Base-by-base conservation (phyloP, 1,140 invertebrate genomes). In the Pseudomyrmex pallidus region DNA sequence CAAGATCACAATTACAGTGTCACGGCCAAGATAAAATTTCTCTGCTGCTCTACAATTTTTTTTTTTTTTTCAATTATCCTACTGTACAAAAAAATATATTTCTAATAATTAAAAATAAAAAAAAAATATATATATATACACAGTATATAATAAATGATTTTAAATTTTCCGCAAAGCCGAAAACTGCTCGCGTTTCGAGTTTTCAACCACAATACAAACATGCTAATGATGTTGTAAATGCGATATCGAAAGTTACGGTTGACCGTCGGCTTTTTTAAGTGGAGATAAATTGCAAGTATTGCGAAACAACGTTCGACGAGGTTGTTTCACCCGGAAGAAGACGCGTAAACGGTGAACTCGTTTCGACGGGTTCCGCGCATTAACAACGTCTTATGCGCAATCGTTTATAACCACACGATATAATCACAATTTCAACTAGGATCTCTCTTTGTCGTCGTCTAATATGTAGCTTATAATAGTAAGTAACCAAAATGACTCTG, bases 1-100 rank as follows among this genome's bases (percentile, higher is more conserved):
- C 76, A 89, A 85, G 85, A 90, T 89, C 91, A 88, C 78, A 87
- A 87, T 89, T 88, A 90, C 20, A 76, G 61, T 13, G 35, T 35
- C 72, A 13, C n/a, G 73, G 12, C n/a, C 13, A 9, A 66, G 13
- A 46, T 25, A 63, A 59, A 59, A 25, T 22, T 20, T 22, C 12
- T 57, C 35, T 48, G 35, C 48, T n/a, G 12, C 1, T 7, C 5
- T 35, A 77, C 3, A 54, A 25, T 54, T 74, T 63, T 13, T 50
- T 48, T 22, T n/a, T n/a, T n/a, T n/a, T n/a, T n/a, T n/a, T n/a
- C n/a, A 25, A 17, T 0, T 15, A 50, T 62, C 35, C 2, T 50
- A 1, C 1, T 20, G 9, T 0, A 4, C 10, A 22, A 61, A 5
- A 62, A n/a, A 1, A 22, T 9, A 59, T 35, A 35, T 35, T 5